Base-by-base conservation (phyloP, 2,797 vertebrate species). In the Staurois parvus region DNA sequence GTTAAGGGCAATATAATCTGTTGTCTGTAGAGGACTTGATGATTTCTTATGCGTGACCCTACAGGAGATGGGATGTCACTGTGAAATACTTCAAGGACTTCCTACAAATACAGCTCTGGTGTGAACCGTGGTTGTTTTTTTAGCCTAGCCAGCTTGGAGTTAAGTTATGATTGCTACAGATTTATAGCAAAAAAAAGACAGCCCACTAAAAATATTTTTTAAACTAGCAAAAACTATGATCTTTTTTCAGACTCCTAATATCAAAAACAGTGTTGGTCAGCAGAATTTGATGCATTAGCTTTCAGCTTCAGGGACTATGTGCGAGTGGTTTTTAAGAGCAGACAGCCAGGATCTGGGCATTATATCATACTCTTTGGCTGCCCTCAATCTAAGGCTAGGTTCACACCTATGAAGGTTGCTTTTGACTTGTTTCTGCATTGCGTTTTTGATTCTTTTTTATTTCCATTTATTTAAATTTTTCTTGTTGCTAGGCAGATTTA, bases 21-120 rank as follows among this genome's bases (percentile, higher is more conserved):
- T 70, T 56, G 26, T 24, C 59, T n/a, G 34, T 40, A n/a, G 3
- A 19, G 8, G 34, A 37, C 30, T 28, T 37, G 40, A 32, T 52
- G 26, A 66, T 24, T 83, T 66, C 19, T 32, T 48, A 68, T 77
- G 59, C 8, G 59, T 77, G n/a, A 2, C 12, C 9, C 64, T 56
- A 2, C 11, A 83, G 64, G 10, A 76, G 32, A 73, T 73, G 34
- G 73, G 37, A 81, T 73, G 79, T 81, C 79, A 72, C 2, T 34
- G 73, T 68, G 81, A 74, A 68, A 75, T 83, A 75, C 48, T 72
- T 68, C 81, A 76, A 84, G 24, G 82, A 34, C 72, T 34, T 56
- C 24, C 64, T 76, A n/a, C 12, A 76, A 52, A 76, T 84, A 9
- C 42, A 83, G 40, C 29, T 32, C 10, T 21, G 15, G 37, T 40